Percentiles rank a stretch among this genome's conserved stretches.
Conservation (phyloP, 2,888 invertebrate species). For the Bedellia somnulentella region DNA sequence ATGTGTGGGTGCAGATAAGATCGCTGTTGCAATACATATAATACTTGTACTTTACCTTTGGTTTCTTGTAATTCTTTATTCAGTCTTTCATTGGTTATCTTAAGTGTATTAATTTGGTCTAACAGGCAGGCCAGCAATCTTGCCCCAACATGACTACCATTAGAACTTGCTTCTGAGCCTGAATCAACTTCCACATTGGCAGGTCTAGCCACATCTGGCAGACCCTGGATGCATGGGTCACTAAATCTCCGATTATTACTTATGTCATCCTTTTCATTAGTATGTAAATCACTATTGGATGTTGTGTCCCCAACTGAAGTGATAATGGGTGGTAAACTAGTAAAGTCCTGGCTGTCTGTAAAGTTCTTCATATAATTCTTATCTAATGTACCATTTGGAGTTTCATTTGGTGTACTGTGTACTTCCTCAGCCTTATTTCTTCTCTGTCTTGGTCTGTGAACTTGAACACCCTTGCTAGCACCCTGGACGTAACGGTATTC, state of each 20-base stretch:
- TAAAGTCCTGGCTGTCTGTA: constrained; percentile 53
- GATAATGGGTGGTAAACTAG: constrained; percentile 73
- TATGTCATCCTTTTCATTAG: constrained; percentile 54
- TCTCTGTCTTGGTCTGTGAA: constrained; percentile 30
- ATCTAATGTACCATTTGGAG: constrained; percentile 18
- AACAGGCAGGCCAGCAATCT: constrained; percentile 65
- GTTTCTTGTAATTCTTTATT: constrained; percentile 75
- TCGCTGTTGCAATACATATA: too few species aligned
- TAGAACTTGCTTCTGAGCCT: constrained; percentile 58
- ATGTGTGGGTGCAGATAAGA: too few species aligned
- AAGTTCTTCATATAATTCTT: constrained; percentile 36
- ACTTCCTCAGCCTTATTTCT: constrained; percentile 33
- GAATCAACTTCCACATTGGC: constrained; percentile 51
- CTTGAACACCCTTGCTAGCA: constrained; percentile 33
- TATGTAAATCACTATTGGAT: constrained; percentile 41
- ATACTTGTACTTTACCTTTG: constrained; percentile 64
- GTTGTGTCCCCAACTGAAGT: constrained; percentile 55
- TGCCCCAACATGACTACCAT: constrained; percentile 57
- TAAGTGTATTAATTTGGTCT: constrained; percentile 72
- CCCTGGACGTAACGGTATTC: constrained; percentile 35
- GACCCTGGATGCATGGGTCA: constrained; percentile 65
- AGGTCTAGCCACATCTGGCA: constrained; percentile 38
- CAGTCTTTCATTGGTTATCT: constrained; percentile 73
- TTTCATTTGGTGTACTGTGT: constrained; percentile 21
- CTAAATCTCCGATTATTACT: constrained; percentile 65